Base-by-base conservation (phyloP, 1,140 invertebrate genomes). In the Sipha flava region DNA sequence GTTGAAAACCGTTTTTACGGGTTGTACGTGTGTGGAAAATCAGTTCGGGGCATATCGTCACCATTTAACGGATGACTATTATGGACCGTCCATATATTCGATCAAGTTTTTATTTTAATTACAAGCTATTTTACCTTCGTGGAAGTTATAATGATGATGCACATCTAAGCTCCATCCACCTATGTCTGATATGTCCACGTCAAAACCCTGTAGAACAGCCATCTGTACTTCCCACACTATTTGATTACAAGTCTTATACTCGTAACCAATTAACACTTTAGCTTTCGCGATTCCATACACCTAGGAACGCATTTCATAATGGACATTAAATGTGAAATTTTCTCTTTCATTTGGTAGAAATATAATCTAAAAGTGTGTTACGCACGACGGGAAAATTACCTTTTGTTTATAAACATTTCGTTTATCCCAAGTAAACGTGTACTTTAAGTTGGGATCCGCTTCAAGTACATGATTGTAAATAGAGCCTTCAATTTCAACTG, bases 131-230 rank as follows among this genome's bases (percentile, higher is more conserved):
- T 79, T 84, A 83, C 95, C 96, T 89, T 98, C 95, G 83, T 96
- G 93, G 88, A 97, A 97, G 85, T 99, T 98, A 86, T 98, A 98
- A 85, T 97, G 95, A 85, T 99, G 97, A 87, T 98, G 97, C 77
- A 98, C 96, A 84, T 98, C 94, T 23, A 99, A 86, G 79, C 97
- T 97, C 97, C 97, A 99, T 14, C 95, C 96, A 1, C 96, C 96
- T 59, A 99, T 94, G 84, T 98, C 95, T 0, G 96, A 97, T 80
- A 98, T 97, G 82, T 97, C 95, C 40, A 98, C 94, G 85, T 98
- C 95, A 87, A 97, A 98, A n/a, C 97, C 98, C 85, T 95, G 93
- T 81, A 99, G 86, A 23, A 92, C 95, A 2, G 95, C 94, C 10
- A 95, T 97, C 85, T 96, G 93, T 1, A 93, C 94, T 82, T 96